A percentile compares a stretch with the other conserved stretches of the same genome.
These are phyloP conservation scores for Premnoplex brunnescens DNA, from an alignment of 2,797 vertebrate genomes.

Conservation along the genomic window DNA sequence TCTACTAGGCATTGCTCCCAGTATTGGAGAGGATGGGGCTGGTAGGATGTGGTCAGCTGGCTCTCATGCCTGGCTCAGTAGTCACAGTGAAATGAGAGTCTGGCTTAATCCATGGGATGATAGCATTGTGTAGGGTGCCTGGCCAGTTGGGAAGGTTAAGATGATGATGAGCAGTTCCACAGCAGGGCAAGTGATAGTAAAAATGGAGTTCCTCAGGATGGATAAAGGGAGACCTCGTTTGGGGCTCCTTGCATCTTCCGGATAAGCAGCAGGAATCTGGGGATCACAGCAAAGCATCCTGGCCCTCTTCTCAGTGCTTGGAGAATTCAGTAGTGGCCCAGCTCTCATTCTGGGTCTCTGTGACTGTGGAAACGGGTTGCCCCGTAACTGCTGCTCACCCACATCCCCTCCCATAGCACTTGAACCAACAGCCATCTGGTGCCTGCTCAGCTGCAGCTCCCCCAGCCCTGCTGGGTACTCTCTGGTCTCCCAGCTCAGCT, in stretches of 20 bases:
- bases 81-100: not conserved
- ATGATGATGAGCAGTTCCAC: not conserved
- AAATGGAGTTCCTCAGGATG: not conserved
- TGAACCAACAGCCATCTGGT: not conserved
- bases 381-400: not conserved
- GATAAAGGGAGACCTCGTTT: not conserved
- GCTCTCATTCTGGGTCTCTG: not conserved
- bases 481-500: not conserved
- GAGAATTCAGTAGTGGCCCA: not conserved
- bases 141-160: not conserved
- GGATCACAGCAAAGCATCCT: not conserved
- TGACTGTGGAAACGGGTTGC: not conserved
- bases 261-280: not conserved
- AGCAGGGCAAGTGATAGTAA: not conserved
- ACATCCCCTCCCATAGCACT: accelerated
- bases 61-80: not conserved
- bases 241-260: not conserved
- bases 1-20: not conserved
- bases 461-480: not conserved
- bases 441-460: not conserved
- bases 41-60: not conserved
- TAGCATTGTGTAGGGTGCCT: not conserved
- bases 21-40: not conserved
- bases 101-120: not conserved
- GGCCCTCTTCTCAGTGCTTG: not conserved